phyloP scores from a whole-genome alignment of 1,140 invertebrate species.

The Meloidogyne chitwoodi region DNA sequence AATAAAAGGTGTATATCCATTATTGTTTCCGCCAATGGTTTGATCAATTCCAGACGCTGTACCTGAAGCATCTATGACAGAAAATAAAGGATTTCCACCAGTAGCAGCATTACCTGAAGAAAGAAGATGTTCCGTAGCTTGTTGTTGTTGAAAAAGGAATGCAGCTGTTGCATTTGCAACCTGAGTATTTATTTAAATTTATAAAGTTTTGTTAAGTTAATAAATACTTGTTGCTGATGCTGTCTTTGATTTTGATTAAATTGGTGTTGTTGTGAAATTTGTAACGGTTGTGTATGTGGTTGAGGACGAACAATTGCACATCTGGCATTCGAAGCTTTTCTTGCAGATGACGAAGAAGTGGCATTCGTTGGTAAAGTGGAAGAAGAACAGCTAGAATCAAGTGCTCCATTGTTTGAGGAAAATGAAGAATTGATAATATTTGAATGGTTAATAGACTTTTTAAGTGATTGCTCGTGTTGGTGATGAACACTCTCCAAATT shows the following conservation, averaged over 20 bases:
- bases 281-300: neutral
- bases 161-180: neutral
- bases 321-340: constrained; percentile 14
- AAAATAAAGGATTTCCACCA: constrained; percentile 3
- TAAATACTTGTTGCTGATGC: constrained; percentile 9
- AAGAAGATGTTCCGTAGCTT: constrained; percentile 6
- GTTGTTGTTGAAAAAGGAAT: constrained; percentile 13
- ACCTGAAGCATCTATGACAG: constrained; percentile 4
- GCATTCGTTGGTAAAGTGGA: neutral
- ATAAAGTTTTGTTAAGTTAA: neutral
- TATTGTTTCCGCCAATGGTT: neutral
- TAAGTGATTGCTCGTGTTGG: neutral
- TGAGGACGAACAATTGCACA: constrained; percentile 19
- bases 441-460: neutral
- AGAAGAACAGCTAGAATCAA: neutral
- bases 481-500: neutral
- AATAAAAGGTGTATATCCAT: neutral
- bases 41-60: neutral
- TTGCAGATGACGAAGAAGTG: neutral
- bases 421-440: constrained; percentile 4
- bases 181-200: neutral
- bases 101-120: neutral
- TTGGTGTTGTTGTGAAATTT: constrained; percentile 4
- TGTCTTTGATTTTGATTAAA: neutral
- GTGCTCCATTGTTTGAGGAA: neutral